Evolutionary conservation across 2,888 invertebrate species (phyloP), one percentile per base, ranked within the genome.

Genomic region (Cybosia mesomella): DNA sequence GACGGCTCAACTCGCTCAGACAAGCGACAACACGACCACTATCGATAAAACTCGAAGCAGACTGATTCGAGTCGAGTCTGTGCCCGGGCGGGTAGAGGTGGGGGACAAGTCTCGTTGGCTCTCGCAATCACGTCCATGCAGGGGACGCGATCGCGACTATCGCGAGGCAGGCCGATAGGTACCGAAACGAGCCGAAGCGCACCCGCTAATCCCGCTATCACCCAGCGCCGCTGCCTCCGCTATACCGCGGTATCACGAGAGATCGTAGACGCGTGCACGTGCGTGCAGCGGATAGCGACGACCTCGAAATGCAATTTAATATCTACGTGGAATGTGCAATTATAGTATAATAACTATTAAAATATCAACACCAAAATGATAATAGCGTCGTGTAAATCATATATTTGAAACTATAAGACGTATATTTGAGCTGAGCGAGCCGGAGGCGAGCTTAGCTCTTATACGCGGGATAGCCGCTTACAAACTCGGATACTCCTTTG

Each of bases 141-240:
- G 83, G 86, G 85, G 87, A 85, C 63, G 55, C 63, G 55, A 55
- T 54, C 85, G 85, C 43, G 43, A 43, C 43, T 43, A 2, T 28
- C 28, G 43, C 90, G 90, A 87, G 83, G 80, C 82, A 85, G 76
- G 78, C 91, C 92, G 92, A 92, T 76, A 79, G 75, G 77, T 72
- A 81, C 86, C 90, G 91, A 88, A 79, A 73, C 70, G 70, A 75
- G 72, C 86, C 90, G 92, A 89, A 82, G 79, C 86, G 83, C 83
- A 78, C 80, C 84, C 85, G 87, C 87, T 89, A 88, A 89, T 91
- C 87, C 89, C 89, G 89, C 90, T 90, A 90, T 88, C 86, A 85
- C 76, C 72, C 71, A 73, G 15, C 74, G 15, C 36, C 22, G 22
- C n/a, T 24, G 28, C 24, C 22, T 11, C n/a, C n/a, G n/a, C n/a